A percentile compares a stretch with the other conserved stretches of the same genome.
Conservation (phyloP, 2,113 vertebrate genomes). For the Dendropsophus ebraccatus region DNA sequence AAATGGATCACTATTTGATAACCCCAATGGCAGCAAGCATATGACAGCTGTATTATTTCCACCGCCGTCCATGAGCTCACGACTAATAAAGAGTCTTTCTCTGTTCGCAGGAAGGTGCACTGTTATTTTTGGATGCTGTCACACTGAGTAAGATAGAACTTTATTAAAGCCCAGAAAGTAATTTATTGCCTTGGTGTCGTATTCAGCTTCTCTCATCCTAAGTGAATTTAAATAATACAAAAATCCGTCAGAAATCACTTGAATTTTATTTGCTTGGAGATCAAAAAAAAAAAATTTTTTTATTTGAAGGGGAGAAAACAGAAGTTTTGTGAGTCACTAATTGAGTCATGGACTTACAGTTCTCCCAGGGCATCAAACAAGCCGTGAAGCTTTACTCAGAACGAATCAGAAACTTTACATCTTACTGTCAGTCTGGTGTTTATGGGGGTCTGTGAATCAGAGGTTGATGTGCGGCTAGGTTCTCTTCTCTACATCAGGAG, state of each 20-base stretch:
- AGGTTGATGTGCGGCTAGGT: background rate
- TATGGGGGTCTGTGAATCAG: constrained; percentile 50
- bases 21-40: background rate
- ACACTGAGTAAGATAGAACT: constrained; percentile 6
- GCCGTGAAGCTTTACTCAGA: constrained; percentile 56
- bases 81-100: constrained; percentile 20
- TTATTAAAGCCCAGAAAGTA: background rate
- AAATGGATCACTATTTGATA: background rate
- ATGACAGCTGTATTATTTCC: background rate
- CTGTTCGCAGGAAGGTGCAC: background rate
- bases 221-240: constrained; percentile 31
- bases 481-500: constrained; percentile 32
- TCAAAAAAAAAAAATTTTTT: constrained; percentile 59
- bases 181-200: constrained; percentile 18
- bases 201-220: constrained; percentile 46
- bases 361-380: constrained; percentile 69
- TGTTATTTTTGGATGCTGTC: constrained; percentile 42
- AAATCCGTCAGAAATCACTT: constrained; percentile 61
- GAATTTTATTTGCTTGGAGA: constrained; percentile 60
- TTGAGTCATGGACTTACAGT: constrained; percentile 70
- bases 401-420: constrained; percentile 34
- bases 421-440: constrained; percentile 32
- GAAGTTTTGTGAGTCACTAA: constrained; percentile 71
- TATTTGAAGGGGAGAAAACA: constrained; percentile 64
- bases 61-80: background rate